Evolutionary conservation across 2,113 vertebrate species (phyloP), one percentile per base, ranked within the genome.

Genomic region (Phalacrocorax carbo): DNA sequence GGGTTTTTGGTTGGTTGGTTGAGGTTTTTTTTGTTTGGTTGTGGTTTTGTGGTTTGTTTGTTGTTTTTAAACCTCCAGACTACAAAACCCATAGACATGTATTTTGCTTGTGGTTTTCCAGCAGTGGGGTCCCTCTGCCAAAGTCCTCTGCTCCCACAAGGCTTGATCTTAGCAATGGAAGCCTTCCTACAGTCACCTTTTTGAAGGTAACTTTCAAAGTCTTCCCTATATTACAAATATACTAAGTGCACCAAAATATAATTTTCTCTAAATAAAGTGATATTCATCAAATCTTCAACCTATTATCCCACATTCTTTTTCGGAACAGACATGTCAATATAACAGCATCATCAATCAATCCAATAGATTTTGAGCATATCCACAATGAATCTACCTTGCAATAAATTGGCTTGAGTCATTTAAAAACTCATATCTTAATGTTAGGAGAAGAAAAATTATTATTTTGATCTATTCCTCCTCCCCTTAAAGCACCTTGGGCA

Each of bases 161-260:
- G 49, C 9, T 52, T 32, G 22, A 54, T 62, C 29, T 51, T 65
- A 83, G 36, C 42, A 57, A 71, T 34, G 13, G 55, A 96, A 92
- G 49, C 58, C 54, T 87, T 81, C 61, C 42, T 49, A 71, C 19
- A 71, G 48, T 44, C 58, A 71, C 19, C 48, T 93, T 81, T 80
- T 44, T 94, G 68, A 94, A 94, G 40, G 66, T 94, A 96, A 94
- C 87, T 96, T 96, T 95, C 85, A 92, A 90, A 88, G 79, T 76
- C 46, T 58, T 69, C 84, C 30, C n/a, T 66, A 42, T n/a, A 82
- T 61, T 91, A 78, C 62, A 92, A 85, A 93, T 60, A 72, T 6
- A 82, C 34, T 69, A 93, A 94, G 91, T 66, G 40, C 72, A 71
- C 26, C 79, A 90, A 93, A 92, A 96, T 16, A 89, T 60, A 54